Percentiles rank a stretch among this genome's conserved stretches.
phyloP scores from a whole-genome alignment of 2,797 vertebrate genomes.

The Sebastes trivittatus region DNA sequence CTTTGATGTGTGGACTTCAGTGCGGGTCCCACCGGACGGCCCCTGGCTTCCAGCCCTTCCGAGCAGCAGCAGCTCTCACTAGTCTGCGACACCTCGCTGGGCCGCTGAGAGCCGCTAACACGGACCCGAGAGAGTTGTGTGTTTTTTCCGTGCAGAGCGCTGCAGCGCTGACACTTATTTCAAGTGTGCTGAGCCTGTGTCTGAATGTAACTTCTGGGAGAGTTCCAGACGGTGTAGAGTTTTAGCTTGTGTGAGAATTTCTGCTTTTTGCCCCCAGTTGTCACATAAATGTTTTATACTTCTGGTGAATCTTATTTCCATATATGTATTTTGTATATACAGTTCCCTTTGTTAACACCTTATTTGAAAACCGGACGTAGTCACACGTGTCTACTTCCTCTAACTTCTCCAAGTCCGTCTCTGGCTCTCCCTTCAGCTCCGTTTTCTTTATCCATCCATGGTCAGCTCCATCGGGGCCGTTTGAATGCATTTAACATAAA shows the following conservation, averaged over 20 bases:
- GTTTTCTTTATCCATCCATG: no score
- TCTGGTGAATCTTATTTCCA: no score
- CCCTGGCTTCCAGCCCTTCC: not conserved
- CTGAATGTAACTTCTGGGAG: constrained; percentile 11
- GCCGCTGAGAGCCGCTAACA: constrained; percentile 31
- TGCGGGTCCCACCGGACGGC: constrained; percentile 8
- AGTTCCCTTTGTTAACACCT: no score
- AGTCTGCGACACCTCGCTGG: constrained; percentile 15
- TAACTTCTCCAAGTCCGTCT: no score
- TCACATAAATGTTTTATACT: not conserved
- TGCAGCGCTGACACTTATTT: constrained; percentile 3
- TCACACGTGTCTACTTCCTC: no score
- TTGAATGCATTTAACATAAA: no score
- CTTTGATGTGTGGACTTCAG: constrained; percentile 37
- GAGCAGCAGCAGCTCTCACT: constrained; percentile 30
- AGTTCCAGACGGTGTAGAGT: constrained; percentile 8
- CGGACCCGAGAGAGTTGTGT: constrained; percentile 7
- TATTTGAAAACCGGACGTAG: no score
- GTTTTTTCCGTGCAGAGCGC: not conserved
- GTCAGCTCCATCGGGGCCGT: no score
- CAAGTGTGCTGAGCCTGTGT: constrained; percentile 15
- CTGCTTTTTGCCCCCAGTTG: not conserved
- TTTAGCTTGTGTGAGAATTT: constrained; percentile 12
- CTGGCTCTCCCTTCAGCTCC: no score
- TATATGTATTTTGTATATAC: no score